Base-by-base conservation (phyloP, 2,888 invertebrate genomes). In the Stenodema calcarata region DNA sequence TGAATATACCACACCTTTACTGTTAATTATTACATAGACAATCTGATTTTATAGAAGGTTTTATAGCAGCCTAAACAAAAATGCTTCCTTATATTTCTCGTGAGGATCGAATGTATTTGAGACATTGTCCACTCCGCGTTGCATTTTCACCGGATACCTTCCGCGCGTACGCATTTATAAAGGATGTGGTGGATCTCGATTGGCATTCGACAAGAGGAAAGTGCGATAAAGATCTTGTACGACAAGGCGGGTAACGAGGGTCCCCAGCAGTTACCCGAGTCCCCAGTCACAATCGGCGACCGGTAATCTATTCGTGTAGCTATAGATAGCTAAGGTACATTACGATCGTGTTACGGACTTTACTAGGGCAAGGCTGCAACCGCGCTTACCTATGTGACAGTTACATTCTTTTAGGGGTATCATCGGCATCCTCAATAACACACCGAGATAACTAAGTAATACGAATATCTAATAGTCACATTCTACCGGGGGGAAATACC, bases 351-450 rank as follows among this genome's bases (percentile, higher is more conserved):
- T 62, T 62, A 62, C 11, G 4, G 78, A 27, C 78, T 78, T 78
- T 44, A 44, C 78, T 44, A 78, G 78, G 78, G 78, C 78, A 78
- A 78, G 78, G 78, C 78, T 44, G 78, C 78, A 78, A 44, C 78
- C 78, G 78, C 27, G 44, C 78, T 78, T 42, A 27, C 62, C 62
- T 62, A 18, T 23, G 35, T n/a, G 50, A 62, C 62, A 50, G 50
- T 75, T 75, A 75, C 75, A 42, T 75, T 75, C 73, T n/a, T 41
- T 30, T 0, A 9, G 75, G 41, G 14, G 9, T 35, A 12, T 75
- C n/a, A n/a, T n/a, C 75, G 35, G 2, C 75, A 16, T n/a, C n/a
- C 6, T 75, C 75, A 3, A 4, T 3, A 27, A 35, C 2, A 35
- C 7, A 35, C 35, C 35, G 7, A 35, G 35, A 35, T 35, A 35